Evolutionary conservation across 1,140 invertebrate genomes (phyloP), one percentile per base, ranked within the genome.

Genomic region (Aethina tumida): DNA sequence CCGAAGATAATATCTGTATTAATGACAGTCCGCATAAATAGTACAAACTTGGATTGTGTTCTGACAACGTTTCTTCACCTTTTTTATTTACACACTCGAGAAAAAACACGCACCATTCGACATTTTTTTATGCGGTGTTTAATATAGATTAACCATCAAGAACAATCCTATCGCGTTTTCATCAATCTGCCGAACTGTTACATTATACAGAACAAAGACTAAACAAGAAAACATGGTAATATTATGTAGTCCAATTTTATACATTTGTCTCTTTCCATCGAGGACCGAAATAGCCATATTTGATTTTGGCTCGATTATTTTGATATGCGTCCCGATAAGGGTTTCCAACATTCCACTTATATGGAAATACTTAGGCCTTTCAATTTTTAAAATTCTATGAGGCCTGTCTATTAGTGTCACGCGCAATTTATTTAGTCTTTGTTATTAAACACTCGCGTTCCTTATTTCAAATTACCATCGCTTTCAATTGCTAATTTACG

Each of bases 91-190:
- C n/a, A n/a, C n/a, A n/a, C n/a, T n/a, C n/a, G n/a, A n/a, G n/a
- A n/a, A n/a, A n/a, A n/a, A n/a, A n/a, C n/a, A n/a, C n/a, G 28
- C 37, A 22, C 18, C 18, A 7, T 31, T 28, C 26, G 19, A 13
- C 0, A 15, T 19, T 28, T 35, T 38, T 38, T 38, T 28, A 15
- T 17, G 10, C 28, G 28, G 5, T 31, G 13, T 31, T 39, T 31
- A 39, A 39, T 37, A 37, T 14, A 37, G 35, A 37, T 37, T 27
- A 14, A 12, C 35, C 10, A 37, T 37, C 35, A 37, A 28, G 30
- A 37, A 45, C 43, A 45, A 45, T 46, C 38, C 43, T 46, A 46
- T 46, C 43, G 12, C 39, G 28, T 46, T 46, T 38, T 41, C 39
- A 46, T 46, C 43, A 37, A 42, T 46, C 43, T 27, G 24, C 27